Evolutionary conservation across 2,113 vertebrate genomes (phyloP), one percentile per base, ranked within the genome.

Genomic region (Carassius gibelio): DNA sequence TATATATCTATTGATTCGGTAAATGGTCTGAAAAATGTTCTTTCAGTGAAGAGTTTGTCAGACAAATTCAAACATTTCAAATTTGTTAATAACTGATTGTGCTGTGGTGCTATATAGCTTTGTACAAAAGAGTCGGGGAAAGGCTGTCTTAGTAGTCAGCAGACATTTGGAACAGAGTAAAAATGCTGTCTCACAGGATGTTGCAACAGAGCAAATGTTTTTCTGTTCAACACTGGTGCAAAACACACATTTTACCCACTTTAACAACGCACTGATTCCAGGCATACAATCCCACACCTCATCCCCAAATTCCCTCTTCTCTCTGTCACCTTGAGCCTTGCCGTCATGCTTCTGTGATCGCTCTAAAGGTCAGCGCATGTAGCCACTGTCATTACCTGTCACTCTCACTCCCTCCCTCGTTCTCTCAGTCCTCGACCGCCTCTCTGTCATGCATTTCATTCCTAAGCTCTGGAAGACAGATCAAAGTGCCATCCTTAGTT

Each of bases 311-410:
- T 90, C 89, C 81, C 81, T 84, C 13, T 75, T 77, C 90, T 80
- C 88, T 90, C 90, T 89, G 91, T 93, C 92, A 95, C 94, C 93
- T 94, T 93, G 91, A 93, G 91, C 90, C 90, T 81, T 74, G 89
- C 89, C 90, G 93, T 95, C 94, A 94, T 93, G 94, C 92, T 92
- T 91, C 91, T 93, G 91, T 93, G 93, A 93, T 93, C 88, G 75
- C 90, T 92, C 84, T 88, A 94, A 95, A 95, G 94, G 95, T 95
- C 94, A 93, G 89, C 88, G 91, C 91, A 88, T 94, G 93, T 94
- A 94, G 92, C 92, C 91, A 92, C 92, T 94, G 93, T 95, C 95
- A 95, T 94, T 93, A 93, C 91, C 93, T 93, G 93, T 94, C 94
- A 94, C 91, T 94, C 93, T 91, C 75, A 76, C 89, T 82, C 74